A percentile compares a stretch with the other conserved stretches of the same genome.
These are phyloP conservation scores for Ceratina japonica DNA, from an alignment of 1,140 invertebrate genomes.

Conservation along the genomic window DNA sequence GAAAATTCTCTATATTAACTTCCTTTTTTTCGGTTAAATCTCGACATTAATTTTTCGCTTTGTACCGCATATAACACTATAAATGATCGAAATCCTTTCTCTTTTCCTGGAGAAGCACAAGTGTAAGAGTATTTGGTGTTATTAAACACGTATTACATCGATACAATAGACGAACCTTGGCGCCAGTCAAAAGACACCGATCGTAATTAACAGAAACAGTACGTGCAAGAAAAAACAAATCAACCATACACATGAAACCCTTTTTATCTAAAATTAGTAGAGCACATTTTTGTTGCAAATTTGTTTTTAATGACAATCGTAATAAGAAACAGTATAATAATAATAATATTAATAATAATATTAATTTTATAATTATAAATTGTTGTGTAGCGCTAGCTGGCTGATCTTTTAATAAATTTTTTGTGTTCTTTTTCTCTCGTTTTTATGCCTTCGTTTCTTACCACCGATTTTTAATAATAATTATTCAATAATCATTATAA, in stretches of 20 bases:
- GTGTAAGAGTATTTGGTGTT: slow-evolving; percentile 48
- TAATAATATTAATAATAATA: slow-evolving; percentile 71
- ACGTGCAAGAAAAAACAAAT: slow-evolving; percentile 41
- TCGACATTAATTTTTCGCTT: slow-evolving; percentile 37
- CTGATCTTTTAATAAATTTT: slow-evolving; percentile 69
- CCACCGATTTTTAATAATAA: slow-evolving; percentile 71
- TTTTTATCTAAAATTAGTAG: slow-evolving; percentile 59
- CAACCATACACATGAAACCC: slow-evolving; percentile 26
- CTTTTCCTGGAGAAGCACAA: slow-evolving; percentile 29
- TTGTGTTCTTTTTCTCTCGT: slow-evolving; percentile 25
- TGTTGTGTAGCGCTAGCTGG: slow-evolving; percentile 73
- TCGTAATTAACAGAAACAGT: slow-evolving; percentile 32
- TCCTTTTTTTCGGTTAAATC: slow-evolving; percentile 35
- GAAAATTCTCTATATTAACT: slow-evolving; percentile 51
- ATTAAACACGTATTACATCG: slow-evolving; percentile 40
- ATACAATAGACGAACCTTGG: slow-evolving; percentile 49
- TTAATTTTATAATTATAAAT: slow-evolving; percentile 74
- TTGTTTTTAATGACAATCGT: slow-evolving; percentile 77
- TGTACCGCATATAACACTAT: slow-evolving; percentile 40
- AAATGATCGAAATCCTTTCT: slow-evolving; percentile 34
- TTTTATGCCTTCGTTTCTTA: slow-evolving; percentile 61
- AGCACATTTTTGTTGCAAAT: slow-evolving; percentile 67
- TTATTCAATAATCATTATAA: slow-evolving; percentile 73
- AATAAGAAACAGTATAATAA: slow-evolving; percentile 78
- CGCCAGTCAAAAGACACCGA: slow-evolving; percentile 22